Conservation (phyloP, 2,113 vertebrate species). For the Atractosteus spatula region DNA sequence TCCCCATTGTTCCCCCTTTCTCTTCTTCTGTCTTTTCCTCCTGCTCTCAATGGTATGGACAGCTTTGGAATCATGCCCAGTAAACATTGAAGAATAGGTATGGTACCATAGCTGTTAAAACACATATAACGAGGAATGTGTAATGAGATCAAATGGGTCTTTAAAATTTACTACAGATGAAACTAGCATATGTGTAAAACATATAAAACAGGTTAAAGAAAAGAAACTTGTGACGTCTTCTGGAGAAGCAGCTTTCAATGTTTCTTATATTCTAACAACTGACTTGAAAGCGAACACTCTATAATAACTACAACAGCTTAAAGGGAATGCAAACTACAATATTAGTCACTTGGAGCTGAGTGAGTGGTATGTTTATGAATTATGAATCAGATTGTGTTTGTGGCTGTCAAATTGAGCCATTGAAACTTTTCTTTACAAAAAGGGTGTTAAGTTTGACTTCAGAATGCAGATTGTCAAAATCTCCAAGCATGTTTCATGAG, state of each 20-base stretch:
- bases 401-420: too few relatives aligned
- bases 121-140: background rate
- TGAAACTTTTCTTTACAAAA: too few relatives aligned
- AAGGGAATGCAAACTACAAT: too few relatives aligned
- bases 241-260: background rate
- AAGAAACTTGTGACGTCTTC: background rate
- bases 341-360: too few relatives aligned
- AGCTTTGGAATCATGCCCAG: conserved; percentile 90
- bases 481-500: too few relatives aligned
- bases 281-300: background rate
- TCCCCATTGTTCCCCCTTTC: conserved; percentile 27
- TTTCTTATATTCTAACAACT: background rate
- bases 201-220: background rate
- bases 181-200: background rate
- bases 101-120: conserved; percentile 45
- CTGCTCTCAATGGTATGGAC: conserved; percentile 75
- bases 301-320: too few relatives aligned
- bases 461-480: too few relatives aligned
- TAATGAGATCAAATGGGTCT: too few relatives aligned
- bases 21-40: conserved; percentile 44
- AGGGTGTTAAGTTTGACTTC: too few relatives aligned
- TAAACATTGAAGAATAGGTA: conserved; percentile 95
- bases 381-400: too few relatives aligned
- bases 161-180: background rate
- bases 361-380: too few relatives aligned